A percentile compares a stretch with the other conserved stretches of the same genome.
These are phyloP conservation scores for Edolisoma coerulescens DNA, from an alignment of 2,113 vertebrate genomes.

Conservation along the genomic window DNA sequence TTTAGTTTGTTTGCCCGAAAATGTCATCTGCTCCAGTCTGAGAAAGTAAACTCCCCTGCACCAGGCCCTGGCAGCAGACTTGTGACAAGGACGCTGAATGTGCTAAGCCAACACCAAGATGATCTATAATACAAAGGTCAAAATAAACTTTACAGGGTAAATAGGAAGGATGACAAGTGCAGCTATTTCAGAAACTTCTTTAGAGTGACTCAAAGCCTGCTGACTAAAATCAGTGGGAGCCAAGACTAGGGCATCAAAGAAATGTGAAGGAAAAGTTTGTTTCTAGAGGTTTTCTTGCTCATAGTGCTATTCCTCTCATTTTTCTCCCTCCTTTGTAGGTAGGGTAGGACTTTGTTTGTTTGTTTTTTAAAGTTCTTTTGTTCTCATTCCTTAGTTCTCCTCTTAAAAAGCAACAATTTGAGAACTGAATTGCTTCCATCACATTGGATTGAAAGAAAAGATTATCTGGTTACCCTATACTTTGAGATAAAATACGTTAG, in stretches of 20 bases:
- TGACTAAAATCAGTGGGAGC: neutral
- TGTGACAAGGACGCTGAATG: neutral
- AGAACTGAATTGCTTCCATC: neutral
- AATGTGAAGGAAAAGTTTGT: neutral
- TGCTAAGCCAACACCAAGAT: neutral
- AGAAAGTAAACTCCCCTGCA: neutral
- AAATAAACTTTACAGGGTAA: neutral
- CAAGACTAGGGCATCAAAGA: neutral
- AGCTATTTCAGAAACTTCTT: neutral
- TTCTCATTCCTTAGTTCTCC: neutral
- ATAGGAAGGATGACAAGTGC: neutral
- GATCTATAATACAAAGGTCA: neutral
- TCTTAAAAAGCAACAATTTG: neutral
- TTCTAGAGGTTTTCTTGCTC: neutral
- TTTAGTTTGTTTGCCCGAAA: neutral
- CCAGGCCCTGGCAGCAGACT: neutral
- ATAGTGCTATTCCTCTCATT: neutral
- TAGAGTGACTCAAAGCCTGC: neutral
- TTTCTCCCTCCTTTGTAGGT: neutral
- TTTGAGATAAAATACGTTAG: neutral
- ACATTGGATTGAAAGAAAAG: neutral
- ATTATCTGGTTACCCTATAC: neutral
- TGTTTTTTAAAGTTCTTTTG: neutral
- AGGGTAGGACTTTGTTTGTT: neutral
- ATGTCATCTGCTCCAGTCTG: neutral